Conservation (phyloP, 2,888 invertebrate species). For the Drosophila nr. fundita region DNA sequence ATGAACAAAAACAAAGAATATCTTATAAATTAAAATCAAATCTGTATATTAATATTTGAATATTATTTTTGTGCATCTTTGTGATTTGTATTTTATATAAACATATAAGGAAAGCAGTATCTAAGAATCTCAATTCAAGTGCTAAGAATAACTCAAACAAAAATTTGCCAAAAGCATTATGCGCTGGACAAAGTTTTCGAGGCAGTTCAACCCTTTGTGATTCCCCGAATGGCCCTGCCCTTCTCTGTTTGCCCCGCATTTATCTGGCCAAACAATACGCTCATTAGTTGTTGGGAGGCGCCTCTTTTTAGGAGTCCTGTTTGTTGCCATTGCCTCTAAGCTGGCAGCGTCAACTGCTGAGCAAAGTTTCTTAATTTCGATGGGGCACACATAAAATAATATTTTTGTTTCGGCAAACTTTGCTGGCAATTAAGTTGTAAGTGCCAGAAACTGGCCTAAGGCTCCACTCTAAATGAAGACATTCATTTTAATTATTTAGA, state of each 20-base stretch:
- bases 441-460: conserved; percentile 46
- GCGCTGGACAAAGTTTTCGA: conserved; percentile 28
- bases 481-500: conserved; percentile 75
- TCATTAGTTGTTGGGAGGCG: conserved; percentile 64
- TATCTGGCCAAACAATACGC: conserved; percentile 74
- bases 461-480: conserved; percentile 53
- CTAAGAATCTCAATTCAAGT: not conserved
- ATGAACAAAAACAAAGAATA: not conserved
- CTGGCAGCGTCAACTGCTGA: conserved; percentile 21
- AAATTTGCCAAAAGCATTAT: conserved; percentile 17
- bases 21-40: not conserved
- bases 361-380: conserved; percentile 71
- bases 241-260: conserved; percentile 30
- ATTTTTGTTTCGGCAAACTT: conserved; percentile 74
- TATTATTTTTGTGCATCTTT: not conserved
- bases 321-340: conserved; percentile 17
- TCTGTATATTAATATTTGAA: not conserved
- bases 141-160: conserved; percentile 12
- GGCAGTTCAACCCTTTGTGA: conserved; percentile 51
- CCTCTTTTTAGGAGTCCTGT: conserved; percentile 32
- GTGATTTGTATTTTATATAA: not conserved
- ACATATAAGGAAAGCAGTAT: conserved; percentile 1
- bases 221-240: conserved; percentile 46
- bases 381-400: conserved; percentile 69
- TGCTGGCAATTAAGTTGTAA: conserved; percentile 69